Evolutionary conservation across 2,113 vertebrate genomes (phyloP).

Genomic region (Rhineura floridana): DNA sequence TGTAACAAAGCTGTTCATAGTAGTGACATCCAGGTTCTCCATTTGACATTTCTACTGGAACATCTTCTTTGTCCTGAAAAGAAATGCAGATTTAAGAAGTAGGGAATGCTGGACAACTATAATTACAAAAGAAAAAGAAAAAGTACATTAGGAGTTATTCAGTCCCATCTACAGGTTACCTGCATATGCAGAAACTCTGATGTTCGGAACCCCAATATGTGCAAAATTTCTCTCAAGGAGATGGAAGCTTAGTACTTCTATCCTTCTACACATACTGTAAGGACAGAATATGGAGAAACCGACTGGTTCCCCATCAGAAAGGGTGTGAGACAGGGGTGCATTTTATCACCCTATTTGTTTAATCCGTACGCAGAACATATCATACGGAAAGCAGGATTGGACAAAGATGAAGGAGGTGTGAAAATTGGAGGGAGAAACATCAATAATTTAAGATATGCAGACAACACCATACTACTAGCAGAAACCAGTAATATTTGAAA

Average conservation of each 20-base stretch:
- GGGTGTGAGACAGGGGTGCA: no score
- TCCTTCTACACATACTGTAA: neutral
- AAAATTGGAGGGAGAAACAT: no score
- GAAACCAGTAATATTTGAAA: no score
- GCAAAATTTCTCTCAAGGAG: neutral
- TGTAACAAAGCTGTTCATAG: constrained; percentile 95
- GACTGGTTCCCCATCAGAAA: no score
- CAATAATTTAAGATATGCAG: no score
- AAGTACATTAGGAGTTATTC: neutral
- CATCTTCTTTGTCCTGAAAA: constrained; percentile 92
- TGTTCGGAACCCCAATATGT: neutral
- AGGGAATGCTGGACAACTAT: constrained; percentile 37
- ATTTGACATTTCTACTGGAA: constrained; percentile 91
- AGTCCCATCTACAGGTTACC: neutral
- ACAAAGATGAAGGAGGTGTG: no score
- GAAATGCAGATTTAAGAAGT: constrained; percentile 32
- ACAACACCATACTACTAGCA: no score
- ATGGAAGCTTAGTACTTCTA: neutral
- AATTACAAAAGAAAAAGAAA: constrained; percentile 26
- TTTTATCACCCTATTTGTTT: no score
- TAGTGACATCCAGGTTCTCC: constrained; percentile 96
- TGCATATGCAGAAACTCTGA: neutral
- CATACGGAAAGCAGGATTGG: no score
- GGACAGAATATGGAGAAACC: no score
- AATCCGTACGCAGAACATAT: no score